These are phyloP conservation scores for Gallirallus australis DNA, from an alignment of 2,797 vertebrate species.

Conservation along the genomic window DNA sequence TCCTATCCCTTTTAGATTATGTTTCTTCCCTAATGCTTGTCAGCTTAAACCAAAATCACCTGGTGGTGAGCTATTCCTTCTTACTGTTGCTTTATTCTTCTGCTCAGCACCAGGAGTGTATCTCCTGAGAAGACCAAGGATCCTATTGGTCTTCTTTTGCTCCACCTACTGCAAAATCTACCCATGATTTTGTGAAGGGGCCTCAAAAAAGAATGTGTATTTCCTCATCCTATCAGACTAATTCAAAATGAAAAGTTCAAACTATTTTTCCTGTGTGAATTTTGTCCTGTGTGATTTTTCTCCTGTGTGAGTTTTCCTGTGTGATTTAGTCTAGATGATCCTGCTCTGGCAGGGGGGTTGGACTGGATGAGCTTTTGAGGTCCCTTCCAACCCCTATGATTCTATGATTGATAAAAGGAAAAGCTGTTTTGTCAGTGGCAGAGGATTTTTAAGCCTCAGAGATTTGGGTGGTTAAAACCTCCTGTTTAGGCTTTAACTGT, in stretches of 20 bases:
- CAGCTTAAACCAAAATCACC: neutral
- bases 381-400: no score
- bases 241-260: neutral
- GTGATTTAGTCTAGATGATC: no score
- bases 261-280: no score
- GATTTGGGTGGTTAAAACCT: neutral
- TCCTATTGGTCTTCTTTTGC: neutral
- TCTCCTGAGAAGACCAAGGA: neutral
- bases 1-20: neutral
- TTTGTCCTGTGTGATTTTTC: no score
- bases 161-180: neutral
- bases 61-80: neutral
- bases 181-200: neutral
- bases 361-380: no score
- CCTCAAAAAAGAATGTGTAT: neutral
- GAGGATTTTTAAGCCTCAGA: neutral
- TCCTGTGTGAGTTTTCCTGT: no score
- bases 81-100: neutral
- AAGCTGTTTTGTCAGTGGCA: neutral
- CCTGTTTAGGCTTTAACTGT: neutral
- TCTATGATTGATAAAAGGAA: neutral
- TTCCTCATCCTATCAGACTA: neutral
- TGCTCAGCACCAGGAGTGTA: neutral
- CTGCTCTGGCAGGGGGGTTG: no score
- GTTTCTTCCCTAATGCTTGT: neutral